Percentiles rank a stretch among this genome's conserved stretches.
Evolutionary conservation across 2,888 invertebrate genomes (phyloP).

Genomic region (Melinopterus prodromus): DNA sequence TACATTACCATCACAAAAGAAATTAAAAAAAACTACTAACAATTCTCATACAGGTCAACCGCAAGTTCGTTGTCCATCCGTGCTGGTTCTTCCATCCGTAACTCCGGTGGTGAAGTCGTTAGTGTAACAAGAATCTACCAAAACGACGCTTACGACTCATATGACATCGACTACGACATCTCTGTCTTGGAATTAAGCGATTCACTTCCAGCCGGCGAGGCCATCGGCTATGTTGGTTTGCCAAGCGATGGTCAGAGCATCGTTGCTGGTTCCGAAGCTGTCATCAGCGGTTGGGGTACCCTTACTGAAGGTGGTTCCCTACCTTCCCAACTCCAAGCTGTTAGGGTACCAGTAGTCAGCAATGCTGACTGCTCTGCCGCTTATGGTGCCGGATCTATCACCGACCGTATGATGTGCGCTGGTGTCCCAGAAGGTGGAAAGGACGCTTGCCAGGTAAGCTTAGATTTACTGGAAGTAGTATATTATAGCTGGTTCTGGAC

Average conservation of each 20-base stretch:
- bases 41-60: too few relatives aligned
- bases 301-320: slow-evolving; percentile 32
- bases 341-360: slow-evolving; percentile 38
- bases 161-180: slow-evolving; percentile 51
- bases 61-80: slow-evolving; percentile 29
- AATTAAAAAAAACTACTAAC: too few relatives aligned
- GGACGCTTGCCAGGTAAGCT: slow-evolving; percentile 39
- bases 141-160: slow-evolving; percentile 47
- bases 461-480: background rate
- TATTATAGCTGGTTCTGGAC: background rate
- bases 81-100: slow-evolving; percentile 33
- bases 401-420: slow-evolving; percentile 43
- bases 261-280: slow-evolving; percentile 27
- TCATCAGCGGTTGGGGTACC: slow-evolving; percentile 41
- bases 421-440: slow-evolving; percentile 40
- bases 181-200: slow-evolving; percentile 50
- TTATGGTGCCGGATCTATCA: slow-evolving; percentile 35
- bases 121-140: slow-evolving; percentile 39
- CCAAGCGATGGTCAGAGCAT: too few relatives aligned
- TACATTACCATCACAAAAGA: too few relatives aligned
- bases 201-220: slow-evolving; percentile 20
- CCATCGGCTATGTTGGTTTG: too few relatives aligned
- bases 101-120: slow-evolving; percentile 36
- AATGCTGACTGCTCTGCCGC: slow-evolving; percentile 33
- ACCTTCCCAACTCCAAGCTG: slow-evolving; percentile 36